Evolutionary conservation across 2,888 invertebrate genomes (phyloP).

Genomic region (Achlya flavicornis): DNA sequence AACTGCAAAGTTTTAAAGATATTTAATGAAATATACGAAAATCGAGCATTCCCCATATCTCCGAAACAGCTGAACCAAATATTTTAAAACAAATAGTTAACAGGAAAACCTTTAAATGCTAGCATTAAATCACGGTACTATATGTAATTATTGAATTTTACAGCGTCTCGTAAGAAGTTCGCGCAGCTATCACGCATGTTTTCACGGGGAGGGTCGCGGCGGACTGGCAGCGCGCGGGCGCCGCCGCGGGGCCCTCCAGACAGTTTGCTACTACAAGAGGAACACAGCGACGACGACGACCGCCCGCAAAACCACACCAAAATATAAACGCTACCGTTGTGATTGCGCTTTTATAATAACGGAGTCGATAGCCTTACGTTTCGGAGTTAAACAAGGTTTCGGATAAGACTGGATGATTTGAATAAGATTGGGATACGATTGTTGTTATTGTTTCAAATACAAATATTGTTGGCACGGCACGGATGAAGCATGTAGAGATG

Average conservation of each 20-base stretch:
- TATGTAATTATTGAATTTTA: slow-evolving; percentile 28
- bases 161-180: slow-evolving; percentile 91
- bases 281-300: slow-evolving; percentile 86
- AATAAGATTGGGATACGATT: slow-evolving; percentile 54
- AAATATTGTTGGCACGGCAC: slow-evolving; percentile 1
- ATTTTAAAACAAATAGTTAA: too few relatives aligned
- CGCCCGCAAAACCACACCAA: slow-evolving; percentile 61
- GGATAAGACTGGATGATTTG: slow-evolving; percentile 75
- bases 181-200: slow-evolving; percentile 91
- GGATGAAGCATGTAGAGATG: background rate
- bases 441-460: slow-evolving; percentile 38
- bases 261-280: slow-evolving; percentile 84
- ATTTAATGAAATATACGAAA: too few relatives aligned
- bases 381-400: slow-evolving; percentile 63
- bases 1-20: too few relatives aligned
- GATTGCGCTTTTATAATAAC: slow-evolving; percentile 26
- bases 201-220: slow-evolving; percentile 85
- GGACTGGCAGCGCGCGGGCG: slow-evolving; percentile 64
- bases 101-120: too few relatives aligned
- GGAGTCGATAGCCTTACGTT: slow-evolving; percentile 42
- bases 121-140: too few relatives aligned
- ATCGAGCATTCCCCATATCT: too few relatives aligned
- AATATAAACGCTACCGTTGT: slow-evolving; percentile 18
- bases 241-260: slow-evolving; percentile 81
- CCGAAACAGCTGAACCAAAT: too few relatives aligned